A percentile compares a stretch with the other conserved stretches of the same genome.
Evolutionary conservation across 2,888 invertebrate genomes (phyloP).

Genomic region (Malthinus seriepunctatus): DNA sequence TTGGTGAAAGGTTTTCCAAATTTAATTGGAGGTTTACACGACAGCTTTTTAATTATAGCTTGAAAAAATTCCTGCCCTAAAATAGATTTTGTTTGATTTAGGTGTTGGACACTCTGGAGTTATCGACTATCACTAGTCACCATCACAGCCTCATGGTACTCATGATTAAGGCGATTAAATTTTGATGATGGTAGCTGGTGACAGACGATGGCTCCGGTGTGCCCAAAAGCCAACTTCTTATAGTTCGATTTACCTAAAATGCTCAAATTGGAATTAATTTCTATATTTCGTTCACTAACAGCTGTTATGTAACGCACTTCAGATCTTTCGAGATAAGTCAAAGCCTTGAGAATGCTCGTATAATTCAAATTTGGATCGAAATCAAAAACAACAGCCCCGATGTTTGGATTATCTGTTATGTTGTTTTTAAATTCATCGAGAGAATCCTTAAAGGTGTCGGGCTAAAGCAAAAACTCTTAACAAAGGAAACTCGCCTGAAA

Average conservation of each 20-base stretch:
- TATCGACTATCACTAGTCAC: too few relatives aligned
- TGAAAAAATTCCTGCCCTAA: not conserved
- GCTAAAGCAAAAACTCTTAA: not conserved
- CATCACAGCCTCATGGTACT: too few relatives aligned
- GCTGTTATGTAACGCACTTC: not conserved
- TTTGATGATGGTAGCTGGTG: too few relatives aligned
- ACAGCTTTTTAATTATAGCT: not conserved
- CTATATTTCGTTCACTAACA: not conserved
- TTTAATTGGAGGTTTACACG: not conserved
- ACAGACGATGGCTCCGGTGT: too few relatives aligned
- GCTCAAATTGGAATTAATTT: too few relatives aligned
- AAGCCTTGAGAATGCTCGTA: not conserved
- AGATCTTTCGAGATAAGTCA: not conserved
- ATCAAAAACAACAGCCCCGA: not conserved
- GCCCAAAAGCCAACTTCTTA: too few relatives aligned
- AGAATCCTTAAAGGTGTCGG: not conserved
- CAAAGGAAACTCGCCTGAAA: too few relatives aligned
- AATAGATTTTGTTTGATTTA: too few relatives aligned
- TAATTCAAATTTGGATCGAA: not conserved
- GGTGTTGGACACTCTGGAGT: too few relatives aligned
- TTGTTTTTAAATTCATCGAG: not conserved
- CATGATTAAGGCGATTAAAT: too few relatives aligned
- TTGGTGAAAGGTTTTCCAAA: not conserved
- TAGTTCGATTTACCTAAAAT: conserved; percentile 2
- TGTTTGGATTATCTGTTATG: not conserved